Conservation (phyloP, 2,797 vertebrate species). For the Thaleichthys pacificus region DNA sequence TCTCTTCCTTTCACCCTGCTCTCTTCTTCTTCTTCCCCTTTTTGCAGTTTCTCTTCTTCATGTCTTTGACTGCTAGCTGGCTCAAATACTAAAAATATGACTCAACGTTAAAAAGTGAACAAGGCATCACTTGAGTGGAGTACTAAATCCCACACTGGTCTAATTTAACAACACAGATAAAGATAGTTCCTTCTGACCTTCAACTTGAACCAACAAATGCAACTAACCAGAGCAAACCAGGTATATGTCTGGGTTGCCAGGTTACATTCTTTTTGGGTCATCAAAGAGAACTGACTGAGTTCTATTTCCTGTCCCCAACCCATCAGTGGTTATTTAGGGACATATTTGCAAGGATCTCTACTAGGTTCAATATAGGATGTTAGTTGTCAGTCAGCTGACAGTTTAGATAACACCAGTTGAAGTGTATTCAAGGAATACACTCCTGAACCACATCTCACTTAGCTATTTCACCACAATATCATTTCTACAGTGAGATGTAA, state of each 20-base stretch:
- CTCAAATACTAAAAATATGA: background rate
- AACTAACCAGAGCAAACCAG: conserved; percentile 1
- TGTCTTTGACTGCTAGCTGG: background rate
- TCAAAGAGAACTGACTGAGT: too few relatives aligned
- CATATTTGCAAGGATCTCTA: too few relatives aligned
- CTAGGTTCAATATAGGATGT: too few relatives aligned
- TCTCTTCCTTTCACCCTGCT: background rate
- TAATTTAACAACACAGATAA: background rate
- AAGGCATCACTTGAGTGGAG: background rate
- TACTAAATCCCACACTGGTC: background rate
- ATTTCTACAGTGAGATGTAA: too few relatives aligned
- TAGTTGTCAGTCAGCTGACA: too few relatives aligned
- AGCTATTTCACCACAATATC: too few relatives aligned
- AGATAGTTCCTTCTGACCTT: background rate
- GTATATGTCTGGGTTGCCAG: background rate
- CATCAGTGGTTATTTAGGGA: too few relatives aligned
- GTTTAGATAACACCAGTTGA: too few relatives aligned
- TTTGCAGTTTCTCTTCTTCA: background rate
- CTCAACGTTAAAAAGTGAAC: background rate
- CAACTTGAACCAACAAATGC: background rate
- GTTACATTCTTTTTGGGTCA: too few relatives aligned
- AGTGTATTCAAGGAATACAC: too few relatives aligned
- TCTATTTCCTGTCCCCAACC: too few relatives aligned
- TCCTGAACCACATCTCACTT: too few relatives aligned
- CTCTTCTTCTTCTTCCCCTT: background rate